Conservation (phyloP, 2,888 invertebrate species). For the Synergus umbraculus region DNA sequence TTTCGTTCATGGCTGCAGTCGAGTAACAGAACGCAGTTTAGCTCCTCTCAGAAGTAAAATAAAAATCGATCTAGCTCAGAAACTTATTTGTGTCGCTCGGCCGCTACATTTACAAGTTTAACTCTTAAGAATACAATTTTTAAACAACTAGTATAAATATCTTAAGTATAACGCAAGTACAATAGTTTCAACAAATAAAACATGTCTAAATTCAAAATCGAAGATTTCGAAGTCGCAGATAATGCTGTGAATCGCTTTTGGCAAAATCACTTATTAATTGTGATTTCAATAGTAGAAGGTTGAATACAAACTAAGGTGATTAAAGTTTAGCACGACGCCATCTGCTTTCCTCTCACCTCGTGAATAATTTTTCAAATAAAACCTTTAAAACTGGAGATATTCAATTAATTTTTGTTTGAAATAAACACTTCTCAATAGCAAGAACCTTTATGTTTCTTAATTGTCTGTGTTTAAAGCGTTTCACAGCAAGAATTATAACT, state of each 20-base stretch:
- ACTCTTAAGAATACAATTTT: neutral
- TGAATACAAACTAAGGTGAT: neutral
- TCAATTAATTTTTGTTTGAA: neutral
- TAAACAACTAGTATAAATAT: neutral
- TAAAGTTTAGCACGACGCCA: constrained; percentile 14
- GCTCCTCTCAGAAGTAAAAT: neutral
- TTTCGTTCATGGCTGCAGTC: neutral
- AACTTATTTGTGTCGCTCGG: neutral
- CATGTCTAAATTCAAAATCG: too few relatives aligned
- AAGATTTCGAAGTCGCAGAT: neutral
- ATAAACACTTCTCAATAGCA: neutral
- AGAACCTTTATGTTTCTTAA: too few relatives aligned
- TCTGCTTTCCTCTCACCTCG: neutral
- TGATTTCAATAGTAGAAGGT: neutral
- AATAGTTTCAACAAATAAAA: neutral
- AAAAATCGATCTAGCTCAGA: neutral
- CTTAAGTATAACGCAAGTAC: neutral
- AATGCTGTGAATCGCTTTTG: constrained; percentile 7
- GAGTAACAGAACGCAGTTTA: neutral
- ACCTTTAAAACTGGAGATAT: neutral
- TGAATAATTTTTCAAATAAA: neutral
- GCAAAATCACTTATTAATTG: too few relatives aligned
- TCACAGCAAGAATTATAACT: constrained; percentile 42
- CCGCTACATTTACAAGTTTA: neutral
- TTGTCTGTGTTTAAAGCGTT: neutral